A percentile compares a stretch with the other conserved stretches of the same genome.
Conservation (phyloP, 2,113 vertebrate species). For the Passer montanus region DNA sequence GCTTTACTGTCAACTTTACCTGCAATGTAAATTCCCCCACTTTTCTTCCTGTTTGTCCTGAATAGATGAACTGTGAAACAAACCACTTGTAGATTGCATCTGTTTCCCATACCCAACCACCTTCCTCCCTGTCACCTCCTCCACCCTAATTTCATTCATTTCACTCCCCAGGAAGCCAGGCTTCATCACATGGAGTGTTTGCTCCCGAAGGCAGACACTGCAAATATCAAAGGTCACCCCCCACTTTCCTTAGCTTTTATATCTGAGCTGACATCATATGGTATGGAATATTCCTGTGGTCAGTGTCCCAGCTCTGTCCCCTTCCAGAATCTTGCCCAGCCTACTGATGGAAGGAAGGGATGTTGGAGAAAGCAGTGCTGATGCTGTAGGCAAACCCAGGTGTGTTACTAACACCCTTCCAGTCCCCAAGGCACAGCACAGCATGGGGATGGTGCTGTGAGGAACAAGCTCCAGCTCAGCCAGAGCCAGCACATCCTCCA, state of each 20-base stretch:
- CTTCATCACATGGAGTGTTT: neutral
- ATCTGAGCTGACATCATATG: neutral
- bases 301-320: neutral
- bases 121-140: neutral
- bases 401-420: neutral
- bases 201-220: neutral
- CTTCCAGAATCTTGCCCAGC: neutral
- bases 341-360: neutral
- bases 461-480: neutral
- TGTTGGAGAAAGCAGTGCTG: neutral
- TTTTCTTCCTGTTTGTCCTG: neutral
- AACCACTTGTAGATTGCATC: neutral
- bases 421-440: neutral
- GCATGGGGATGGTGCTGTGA: neutral
- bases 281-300: neutral
- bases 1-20: neutral
- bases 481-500: neutral
- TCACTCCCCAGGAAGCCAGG: neutral
- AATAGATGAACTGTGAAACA: neutral
- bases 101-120: neutral
- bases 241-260: neutral
- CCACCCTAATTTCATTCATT: neutral
- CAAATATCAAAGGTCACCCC: neutral
- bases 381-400: neutral
- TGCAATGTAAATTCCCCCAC: neutral